Evolutionary conservation across 2,888 invertebrate genomes (phyloP).

Genomic region (Invenusta paracnida): DNA sequence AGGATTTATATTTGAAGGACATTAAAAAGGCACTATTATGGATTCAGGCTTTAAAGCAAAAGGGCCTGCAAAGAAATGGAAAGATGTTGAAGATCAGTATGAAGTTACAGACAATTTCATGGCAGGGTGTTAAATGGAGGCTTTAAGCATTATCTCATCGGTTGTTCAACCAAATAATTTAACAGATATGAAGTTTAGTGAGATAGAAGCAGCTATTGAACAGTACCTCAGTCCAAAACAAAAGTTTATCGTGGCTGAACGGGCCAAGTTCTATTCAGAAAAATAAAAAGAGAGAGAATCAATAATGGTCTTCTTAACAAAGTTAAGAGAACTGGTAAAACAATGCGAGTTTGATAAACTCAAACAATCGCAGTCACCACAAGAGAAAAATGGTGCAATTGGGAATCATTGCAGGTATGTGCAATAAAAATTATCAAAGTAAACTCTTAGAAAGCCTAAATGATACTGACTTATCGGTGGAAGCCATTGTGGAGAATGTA

Average conservation of each 20-base stretch:
- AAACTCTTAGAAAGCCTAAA: neutral
- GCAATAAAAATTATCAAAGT: neutral
- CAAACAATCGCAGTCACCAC: neutral
- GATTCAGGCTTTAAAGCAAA: neutral
- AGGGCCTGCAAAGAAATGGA: neutral
- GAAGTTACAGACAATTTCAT: too few relatives aligned
- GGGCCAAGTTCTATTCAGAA: neutral
- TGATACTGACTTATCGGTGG: neutral
- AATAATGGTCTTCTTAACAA: neutral
- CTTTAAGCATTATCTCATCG: neutral
- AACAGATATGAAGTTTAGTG: neutral
- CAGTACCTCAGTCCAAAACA: neutral
- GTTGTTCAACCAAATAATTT: neutral
- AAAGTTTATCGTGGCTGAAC: neutral
- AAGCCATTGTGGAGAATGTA: neutral
- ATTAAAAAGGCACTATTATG: too few relatives aligned
- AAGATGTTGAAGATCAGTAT: neutral
- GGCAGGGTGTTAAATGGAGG: too few relatives aligned
- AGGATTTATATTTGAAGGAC: too few relatives aligned
- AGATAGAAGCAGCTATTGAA: neutral
- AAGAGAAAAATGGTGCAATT: neutral
- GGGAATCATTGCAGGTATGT: neutral
- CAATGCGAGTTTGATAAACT: neutral
- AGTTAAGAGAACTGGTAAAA: neutral
- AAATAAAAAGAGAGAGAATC: neutral